phyloP scores from a whole-genome alignment of 2,888 invertebrate species.

The Teleogryllus oceanicus region DNA sequence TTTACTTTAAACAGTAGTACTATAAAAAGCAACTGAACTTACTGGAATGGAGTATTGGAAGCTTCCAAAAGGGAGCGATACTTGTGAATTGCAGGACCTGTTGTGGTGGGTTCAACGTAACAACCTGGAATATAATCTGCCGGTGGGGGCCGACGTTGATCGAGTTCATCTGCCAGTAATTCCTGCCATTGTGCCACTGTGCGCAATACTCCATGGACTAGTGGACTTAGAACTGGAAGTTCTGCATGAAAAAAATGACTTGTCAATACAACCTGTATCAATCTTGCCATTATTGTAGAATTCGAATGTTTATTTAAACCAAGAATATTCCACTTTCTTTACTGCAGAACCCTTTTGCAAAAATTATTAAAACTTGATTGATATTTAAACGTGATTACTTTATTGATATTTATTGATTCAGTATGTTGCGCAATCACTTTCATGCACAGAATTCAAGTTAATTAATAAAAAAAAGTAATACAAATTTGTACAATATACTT shows the following conservation, averaged over 20 bases:
- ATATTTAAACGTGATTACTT: no score
- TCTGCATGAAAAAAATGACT: constrained; percentile 50
- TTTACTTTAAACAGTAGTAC: no score
- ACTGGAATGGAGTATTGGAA: constrained; percentile 91
- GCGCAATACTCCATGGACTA: constrained; percentile 84
- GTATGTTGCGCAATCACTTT: no score
- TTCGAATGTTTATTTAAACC: no score
- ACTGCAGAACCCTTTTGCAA: no score
- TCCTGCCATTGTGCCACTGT: constrained; percentile 89
- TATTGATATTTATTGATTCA: no score
- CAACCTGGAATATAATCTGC: constrained; percentile 87
- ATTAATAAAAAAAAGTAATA: not conserved
- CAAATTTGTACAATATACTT: no score
- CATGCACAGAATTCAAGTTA: not conserved
- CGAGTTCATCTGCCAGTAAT: constrained; percentile 69
- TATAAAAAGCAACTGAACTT: constrained; percentile 42
- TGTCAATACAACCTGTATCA: not conserved
- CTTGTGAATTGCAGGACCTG: constrained; percentile 86
- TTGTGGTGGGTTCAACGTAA: constrained; percentile 69
- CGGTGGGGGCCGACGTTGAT: constrained; percentile 73
- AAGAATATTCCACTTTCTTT: no score
- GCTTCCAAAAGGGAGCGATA: constrained; percentile 88
- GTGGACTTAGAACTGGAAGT: constrained; percentile 86
- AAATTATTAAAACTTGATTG: no score
- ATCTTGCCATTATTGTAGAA: no score